Conservation (phyloP, 2,113 vertebrate genomes). For the Pedetes capensis region DNA sequence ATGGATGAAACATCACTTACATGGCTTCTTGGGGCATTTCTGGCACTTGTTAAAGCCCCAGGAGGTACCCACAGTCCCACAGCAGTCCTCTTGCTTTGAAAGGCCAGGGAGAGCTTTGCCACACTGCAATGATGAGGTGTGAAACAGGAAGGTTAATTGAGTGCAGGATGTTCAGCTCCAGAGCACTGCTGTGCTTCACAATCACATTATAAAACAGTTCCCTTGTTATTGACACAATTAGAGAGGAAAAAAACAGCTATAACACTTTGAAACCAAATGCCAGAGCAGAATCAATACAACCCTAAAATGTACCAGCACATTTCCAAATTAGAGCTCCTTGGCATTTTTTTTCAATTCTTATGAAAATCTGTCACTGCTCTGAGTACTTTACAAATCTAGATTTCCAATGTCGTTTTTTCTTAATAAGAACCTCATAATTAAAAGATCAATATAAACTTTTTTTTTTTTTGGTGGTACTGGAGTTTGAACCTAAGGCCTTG, state of each 20-base stretch:
- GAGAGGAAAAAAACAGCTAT: not conserved
- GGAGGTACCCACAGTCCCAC: slow-evolving; percentile 94
- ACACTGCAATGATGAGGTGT: slow-evolving; percentile 87
- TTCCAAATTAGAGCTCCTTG: slow-evolving; percentile 37
- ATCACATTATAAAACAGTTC: slow-evolving; percentile 6
- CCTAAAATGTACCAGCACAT: slow-evolving; percentile 17
- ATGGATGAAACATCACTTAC: slow-evolving; percentile 84
- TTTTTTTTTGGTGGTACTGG: not conserved
- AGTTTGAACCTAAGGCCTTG: not conserved
- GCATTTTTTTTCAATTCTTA: not conserved
- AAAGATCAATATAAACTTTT: not conserved
- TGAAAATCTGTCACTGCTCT: not conserved
- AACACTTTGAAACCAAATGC: slow-evolving; percentile 38
- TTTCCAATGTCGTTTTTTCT: slow-evolving; percentile 6
- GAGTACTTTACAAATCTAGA: slow-evolving; percentile 27
- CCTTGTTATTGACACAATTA: not conserved
- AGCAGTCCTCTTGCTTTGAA: slow-evolving; percentile 98
- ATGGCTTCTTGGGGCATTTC: slow-evolving; percentile 94
- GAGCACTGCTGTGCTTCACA: slow-evolving; percentile 33
- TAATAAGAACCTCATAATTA: slow-evolving; percentile 3
- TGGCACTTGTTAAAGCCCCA: slow-evolving; percentile 99
- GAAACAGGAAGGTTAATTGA: slow-evolving; percentile 74
- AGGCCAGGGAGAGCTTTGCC: slow-evolving; percentile 97
- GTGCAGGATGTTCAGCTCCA: not conserved
- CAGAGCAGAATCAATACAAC: slow-evolving; percentile 2